These are phyloP conservation scores for Triplophysa siluroides DNA, from an alignment of 2,113 vertebrate species.

Conservation along the genomic window DNA sequence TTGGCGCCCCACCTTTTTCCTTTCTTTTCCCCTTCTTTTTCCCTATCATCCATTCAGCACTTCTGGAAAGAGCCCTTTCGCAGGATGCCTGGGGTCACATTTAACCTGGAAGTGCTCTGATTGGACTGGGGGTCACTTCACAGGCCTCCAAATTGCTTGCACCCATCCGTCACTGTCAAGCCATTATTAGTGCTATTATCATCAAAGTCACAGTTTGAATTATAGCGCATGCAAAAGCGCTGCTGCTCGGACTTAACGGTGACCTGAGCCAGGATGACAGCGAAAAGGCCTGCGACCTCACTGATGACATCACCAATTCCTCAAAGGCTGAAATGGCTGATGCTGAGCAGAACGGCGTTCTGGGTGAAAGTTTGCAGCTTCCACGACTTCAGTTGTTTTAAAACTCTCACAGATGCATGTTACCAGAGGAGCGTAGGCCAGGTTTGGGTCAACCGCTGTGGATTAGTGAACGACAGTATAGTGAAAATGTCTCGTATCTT, in stretches of 20 bases:
- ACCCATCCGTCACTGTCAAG: constrained; percentile 74
- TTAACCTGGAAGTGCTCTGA: constrained; percentile 78
- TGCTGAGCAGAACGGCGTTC: constrained; percentile 43
- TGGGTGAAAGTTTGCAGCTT: constrained; percentile 42
- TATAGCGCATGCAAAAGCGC: constrained; percentile 55
- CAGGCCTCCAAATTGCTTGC: constrained; percentile 62
- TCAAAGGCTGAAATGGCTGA: constrained; percentile 52
- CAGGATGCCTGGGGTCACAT: constrained; percentile 66
- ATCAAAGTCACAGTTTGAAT: constrained; percentile 62
- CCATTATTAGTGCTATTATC: constrained; percentile 67
- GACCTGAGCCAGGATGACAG: constrained; percentile 56
- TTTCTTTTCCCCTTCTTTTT: constrained; percentile 41
- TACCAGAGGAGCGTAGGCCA: constrained; percentile 4
- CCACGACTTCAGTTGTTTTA: constrained; percentile 28
- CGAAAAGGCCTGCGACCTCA: constrained; percentile 55
- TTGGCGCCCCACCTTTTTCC: constrained; percentile 25
- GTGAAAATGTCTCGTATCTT: neutral
- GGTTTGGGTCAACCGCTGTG: neutral
- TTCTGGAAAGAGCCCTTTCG: constrained; percentile 63
- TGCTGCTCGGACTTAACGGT: constrained; percentile 45
- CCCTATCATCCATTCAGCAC: constrained; percentile 48
- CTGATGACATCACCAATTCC: constrained; percentile 60
- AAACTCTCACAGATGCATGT: constrained; percentile 24
- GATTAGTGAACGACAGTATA: neutral
- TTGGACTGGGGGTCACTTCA: constrained; percentile 72